These are phyloP conservation scores for Lytechinus variegatus DNA, from an alignment of 35 echinoderm and acorn worm genomes.

Conservation along the genomic window DNA sequence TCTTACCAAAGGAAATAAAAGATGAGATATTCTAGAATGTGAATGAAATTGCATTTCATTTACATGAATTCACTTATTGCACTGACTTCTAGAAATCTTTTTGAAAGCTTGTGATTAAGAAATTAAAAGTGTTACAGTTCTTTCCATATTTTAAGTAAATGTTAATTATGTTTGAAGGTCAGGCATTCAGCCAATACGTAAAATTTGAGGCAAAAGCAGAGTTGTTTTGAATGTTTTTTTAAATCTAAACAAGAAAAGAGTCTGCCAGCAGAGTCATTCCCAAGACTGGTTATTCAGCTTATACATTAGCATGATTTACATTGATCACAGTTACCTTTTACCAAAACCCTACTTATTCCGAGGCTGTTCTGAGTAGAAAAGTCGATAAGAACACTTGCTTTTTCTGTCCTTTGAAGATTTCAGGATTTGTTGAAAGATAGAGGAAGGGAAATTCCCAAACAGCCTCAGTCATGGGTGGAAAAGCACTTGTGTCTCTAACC, in stretches of 20 bases:
- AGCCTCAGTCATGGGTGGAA: not conserved
- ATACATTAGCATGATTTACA: not conserved
- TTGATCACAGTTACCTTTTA: not conserved
- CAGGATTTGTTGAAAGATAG: not conserved
- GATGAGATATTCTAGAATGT: no score
- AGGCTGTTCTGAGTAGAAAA: not conserved
- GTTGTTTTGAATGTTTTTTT: not conserved
- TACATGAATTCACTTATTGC: no score
- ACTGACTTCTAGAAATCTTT: no score
- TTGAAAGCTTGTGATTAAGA: no score
- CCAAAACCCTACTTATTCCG: not conserved
- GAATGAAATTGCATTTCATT: no score
- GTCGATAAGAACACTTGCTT: not conserved
- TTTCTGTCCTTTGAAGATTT: not conserved
- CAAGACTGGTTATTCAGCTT: not conserved
- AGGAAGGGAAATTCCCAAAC: not conserved
- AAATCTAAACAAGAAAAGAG: not conserved
- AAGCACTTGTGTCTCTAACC: not conserved
- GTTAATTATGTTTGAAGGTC: no score
- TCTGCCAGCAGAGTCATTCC: not conserved
- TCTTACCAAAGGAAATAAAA: no score
- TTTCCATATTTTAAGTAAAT: no score
- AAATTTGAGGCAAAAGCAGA: not conserved
- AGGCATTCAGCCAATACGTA: not conserved
- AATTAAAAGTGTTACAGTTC: no score